Base-by-base conservation (phyloP, 2,888 invertebrate species). In the Syrphus vitripennis region DNA sequence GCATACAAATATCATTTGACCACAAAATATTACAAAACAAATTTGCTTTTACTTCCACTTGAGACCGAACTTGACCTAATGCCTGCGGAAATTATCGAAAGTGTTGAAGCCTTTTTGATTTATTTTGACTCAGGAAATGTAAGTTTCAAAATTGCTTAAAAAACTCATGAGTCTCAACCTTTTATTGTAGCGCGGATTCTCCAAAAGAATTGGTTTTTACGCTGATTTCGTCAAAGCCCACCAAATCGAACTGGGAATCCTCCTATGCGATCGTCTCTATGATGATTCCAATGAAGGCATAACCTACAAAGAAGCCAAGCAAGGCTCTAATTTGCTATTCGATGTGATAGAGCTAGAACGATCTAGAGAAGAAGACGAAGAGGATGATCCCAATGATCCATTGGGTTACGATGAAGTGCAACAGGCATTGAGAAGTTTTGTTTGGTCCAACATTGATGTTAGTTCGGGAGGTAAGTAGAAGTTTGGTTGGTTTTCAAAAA, bases 71-170 rank as follows among this genome's bases (percentile, higher is more conserved):
- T 88, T 3, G 77, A 82, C 12, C 67, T 61, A 3, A 57, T 89
- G 29, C 88, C 88, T 6, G 76, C 83, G n/a, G 87, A 89, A 55
- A 76, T 89, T 14, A 78, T 88, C 24, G 88, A 87, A 42, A 82
- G 70, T 16, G 79, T 87, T 4, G 89, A 90, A 82, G 88, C 88
- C 1, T 84, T 89, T 14, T 65, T 90, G 3, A 86, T 90, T n/a
- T 89, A 89, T 65, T 90, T 90, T 29, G 89, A 90, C 74, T 83
- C 90, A 0, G 88, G 88, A 24, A 88, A 89, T 82, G 90, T 90
- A 84, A 65, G 78, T 74, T 7, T 67, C n/a, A 48, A 14, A 5
- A 9, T 50, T 14, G n/a, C 14, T 10, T 3, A 34, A 34, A 10
- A 34, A 34, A 10, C 10, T 34, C 14, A 10, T 50, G 14, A 21